Base-by-base conservation (phyloP, 2,888 invertebrate species). In the Cephus spinipes region DNA sequence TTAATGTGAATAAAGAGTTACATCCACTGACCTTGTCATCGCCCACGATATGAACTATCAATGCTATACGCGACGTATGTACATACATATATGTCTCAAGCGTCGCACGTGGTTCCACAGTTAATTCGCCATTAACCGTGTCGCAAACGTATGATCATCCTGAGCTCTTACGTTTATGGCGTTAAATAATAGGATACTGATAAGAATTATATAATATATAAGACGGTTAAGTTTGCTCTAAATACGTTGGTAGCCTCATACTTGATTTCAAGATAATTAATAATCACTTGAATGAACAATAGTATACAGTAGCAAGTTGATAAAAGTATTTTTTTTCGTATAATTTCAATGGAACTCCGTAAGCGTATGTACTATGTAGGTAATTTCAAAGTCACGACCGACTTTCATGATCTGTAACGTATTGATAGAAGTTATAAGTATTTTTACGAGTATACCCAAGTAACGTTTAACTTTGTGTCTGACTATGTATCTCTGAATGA, bases 1-100 rank as follows among this genome's bases (percentile, higher is more conserved):
- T 86, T 85, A 87, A 87, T 82, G 79, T 83, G 82, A 85, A 84
- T 86, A 85, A 87, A 88, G 86, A 87, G 87, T 83, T 81, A 86
- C 84, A 89, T 87, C 86, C 86, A 87, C 84, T 85, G 87, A 87
- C 89, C 89, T 89, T 89, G 89, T 75, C 82, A 81, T 84, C 85
- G 81, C 83, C 87, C 87, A 86, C 77, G 34, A 55, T 55, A 55
- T 23, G 40, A 55, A 23, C 40, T 55, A 23, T 55, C 40, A 55
- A 55, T 55, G 40, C 23, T 55, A 23, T 23, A 55, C 9, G 9
- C 40, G 23, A 55, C 40, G 9, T 55, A 55, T 40, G 23, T 40
- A 12, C 12, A 12, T 11, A 11, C 1, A 15, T 15, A 40, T 40
- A 15, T 9, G 40, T 23, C 40, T 55, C 40, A 55, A 23, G 23